These are phyloP conservation scores for Penelope pileata DNA, from an alignment of 2,113 vertebrate genomes.

Conservation along the genomic window DNA sequence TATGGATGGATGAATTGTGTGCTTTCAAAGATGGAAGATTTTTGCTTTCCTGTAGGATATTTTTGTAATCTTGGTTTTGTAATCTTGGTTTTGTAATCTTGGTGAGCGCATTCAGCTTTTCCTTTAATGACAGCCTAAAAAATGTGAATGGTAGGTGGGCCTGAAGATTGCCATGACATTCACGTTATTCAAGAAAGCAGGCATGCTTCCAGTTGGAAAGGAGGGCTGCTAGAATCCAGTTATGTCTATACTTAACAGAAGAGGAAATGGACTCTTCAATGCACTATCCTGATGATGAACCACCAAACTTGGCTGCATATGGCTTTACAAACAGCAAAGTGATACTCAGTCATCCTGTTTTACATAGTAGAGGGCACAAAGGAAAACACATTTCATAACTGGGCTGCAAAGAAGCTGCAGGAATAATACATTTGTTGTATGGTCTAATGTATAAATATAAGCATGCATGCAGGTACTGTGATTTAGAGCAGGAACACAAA, in stretches of 20 bases:
- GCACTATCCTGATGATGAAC: background rate
- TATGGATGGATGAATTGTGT: background rate
- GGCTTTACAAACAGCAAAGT: background rate
- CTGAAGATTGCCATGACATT: background rate
- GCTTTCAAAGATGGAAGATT: background rate
- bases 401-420: background rate
- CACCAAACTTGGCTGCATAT: background rate
- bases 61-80: background rate
- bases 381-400: background rate
- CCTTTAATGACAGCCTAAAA: background rate
- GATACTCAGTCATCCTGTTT: background rate
- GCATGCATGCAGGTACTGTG: background rate
- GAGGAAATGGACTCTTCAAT: background rate
- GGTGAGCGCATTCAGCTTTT: background rate
- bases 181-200: background rate
- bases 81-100: background rate
- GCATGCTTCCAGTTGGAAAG: background rate
- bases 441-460: background rate
- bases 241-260: background rate
- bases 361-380: background rate
- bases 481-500: background rate
- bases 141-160: background rate
- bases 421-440: background rate
- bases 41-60: background rate
- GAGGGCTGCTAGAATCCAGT: background rate